Base-by-base conservation (phyloP, 2,797 vertebrate species). In the Eulemur albifrons region DNA sequence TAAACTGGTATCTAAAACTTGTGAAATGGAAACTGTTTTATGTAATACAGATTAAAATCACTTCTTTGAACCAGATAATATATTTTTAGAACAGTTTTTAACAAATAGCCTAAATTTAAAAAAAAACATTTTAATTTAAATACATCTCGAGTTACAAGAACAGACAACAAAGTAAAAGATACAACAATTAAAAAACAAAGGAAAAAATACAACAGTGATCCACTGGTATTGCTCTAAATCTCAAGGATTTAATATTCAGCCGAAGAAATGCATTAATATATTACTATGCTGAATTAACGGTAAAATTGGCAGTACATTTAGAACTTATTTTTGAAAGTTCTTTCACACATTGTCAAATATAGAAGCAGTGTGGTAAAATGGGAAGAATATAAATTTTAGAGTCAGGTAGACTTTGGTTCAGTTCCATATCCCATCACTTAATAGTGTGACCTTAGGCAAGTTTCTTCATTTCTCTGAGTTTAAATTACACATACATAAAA, bases 401-500 rank as follows among this genome's bases (percentile, higher is more conserved):
- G 30, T 93, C 63, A 94, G 25, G 72, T 0, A 89, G 25, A 86
- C 43, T 50, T 69, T 54, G 70, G 18, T 43, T 96, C 69, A 45
- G 40, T 21, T 87, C 38, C 20, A 65, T 27, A 59, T 27, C 57
- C 11, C 54, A 76, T 61, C 76, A 96, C 18, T 82, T 79, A 86
- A 91, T 30, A 61, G 69, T 75, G 18, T 73, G 57, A 93, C 25
- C 12, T 79, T 67, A 17, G 6, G 12, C 14, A 95, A 95, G 32
- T 20, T 32, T 88, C 21, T 84, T 67, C 12, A 82, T 13, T 59
- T 76, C 17, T 61, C n/a, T 88, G 18, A 79, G n/a, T 59, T 94
- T 81, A 88, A 88, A 91, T 92, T 94, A 89, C 79, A 90, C 27
- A 81, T 40, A 91, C 3, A 32, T 70, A 79, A 94, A 80, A 94